These are phyloP conservation scores for Riptortus pedestris DNA, from an alignment of 1,140 invertebrate species.

Conservation along the genomic window DNA sequence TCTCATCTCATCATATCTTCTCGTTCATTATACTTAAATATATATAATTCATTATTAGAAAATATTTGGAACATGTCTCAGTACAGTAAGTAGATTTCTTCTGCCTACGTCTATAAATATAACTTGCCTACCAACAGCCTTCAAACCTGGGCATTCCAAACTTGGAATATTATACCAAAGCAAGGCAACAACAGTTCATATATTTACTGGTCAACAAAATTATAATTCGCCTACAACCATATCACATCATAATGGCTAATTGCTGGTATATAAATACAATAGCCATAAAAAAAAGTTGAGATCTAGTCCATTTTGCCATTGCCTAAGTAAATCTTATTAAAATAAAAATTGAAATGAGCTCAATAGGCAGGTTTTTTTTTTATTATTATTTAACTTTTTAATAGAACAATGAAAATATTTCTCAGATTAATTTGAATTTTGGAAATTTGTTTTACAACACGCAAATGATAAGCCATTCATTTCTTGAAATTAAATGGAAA, in stretches of 20 bases:
- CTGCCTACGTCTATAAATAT: too few species aligned
- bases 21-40: background rate
- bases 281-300: background rate
- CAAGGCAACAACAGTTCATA: background rate
- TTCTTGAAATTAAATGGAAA: too few species aligned
- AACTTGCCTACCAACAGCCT: too few species aligned
- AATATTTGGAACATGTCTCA: conserved; percentile 10
- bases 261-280: background rate
- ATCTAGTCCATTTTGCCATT: background rate
- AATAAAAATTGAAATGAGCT: background rate
- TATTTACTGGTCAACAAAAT: background rate
- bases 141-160: too few species aligned
- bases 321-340: background rate
- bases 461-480: too few species aligned
- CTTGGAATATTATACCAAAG: too few species aligned
- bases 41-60: background rate
- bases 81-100: background rate
- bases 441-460: too few species aligned
- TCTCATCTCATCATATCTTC: background rate
- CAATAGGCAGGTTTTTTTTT: background rate
- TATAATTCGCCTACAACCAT: background rate
- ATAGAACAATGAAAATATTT: too few species aligned
- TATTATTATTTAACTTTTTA: too few species aligned
- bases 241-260: background rate
- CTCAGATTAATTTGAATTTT: too few species aligned